Conservation (phyloP, 2,113 vertebrate species). For the Cervus canadensis region DNA sequence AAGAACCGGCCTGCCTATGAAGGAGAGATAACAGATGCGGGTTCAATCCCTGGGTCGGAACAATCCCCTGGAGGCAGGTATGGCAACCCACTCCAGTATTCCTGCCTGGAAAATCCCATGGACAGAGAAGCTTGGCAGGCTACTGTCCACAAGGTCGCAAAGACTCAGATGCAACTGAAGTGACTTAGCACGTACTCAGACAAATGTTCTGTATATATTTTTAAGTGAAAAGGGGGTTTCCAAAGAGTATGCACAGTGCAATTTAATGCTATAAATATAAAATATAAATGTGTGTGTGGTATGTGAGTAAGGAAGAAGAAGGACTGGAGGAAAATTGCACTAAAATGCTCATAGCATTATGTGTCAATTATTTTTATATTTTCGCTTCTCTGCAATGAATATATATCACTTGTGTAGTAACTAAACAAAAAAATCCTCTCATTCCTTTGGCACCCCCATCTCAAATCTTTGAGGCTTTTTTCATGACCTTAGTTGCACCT, state of each 20-base stretch:
- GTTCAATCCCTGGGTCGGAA: not conserved
- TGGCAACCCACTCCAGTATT: not conserved
- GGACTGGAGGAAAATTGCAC: not conserved
- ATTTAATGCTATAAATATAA: not conserved
- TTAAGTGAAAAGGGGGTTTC: not conserved
- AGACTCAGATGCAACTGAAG: not conserved
- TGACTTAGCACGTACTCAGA: not conserved
- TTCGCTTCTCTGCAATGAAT: not conserved
- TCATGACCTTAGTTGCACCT: fast-evolving
- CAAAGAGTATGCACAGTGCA: not conserved
- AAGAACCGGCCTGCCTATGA: not conserved
- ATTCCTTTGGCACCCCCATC: not conserved
- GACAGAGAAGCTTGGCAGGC: not conserved
- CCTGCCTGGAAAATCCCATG: not conserved
- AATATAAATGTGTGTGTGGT: not conserved
- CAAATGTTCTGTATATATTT: not conserved
- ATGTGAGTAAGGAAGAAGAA: not conserved
- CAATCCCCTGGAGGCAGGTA: not conserved
- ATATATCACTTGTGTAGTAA: not conserved
- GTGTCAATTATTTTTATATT: not conserved
- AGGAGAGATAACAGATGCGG: not conserved
- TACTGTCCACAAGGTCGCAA: not conserved
- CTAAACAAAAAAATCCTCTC: not conserved
- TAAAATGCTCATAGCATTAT: not conserved
- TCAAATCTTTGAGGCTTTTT: not conserved